Base-by-base conservation (phyloP, 64 coral and sea anemone genomes). In the Dendronephthya gigantea region DNA sequence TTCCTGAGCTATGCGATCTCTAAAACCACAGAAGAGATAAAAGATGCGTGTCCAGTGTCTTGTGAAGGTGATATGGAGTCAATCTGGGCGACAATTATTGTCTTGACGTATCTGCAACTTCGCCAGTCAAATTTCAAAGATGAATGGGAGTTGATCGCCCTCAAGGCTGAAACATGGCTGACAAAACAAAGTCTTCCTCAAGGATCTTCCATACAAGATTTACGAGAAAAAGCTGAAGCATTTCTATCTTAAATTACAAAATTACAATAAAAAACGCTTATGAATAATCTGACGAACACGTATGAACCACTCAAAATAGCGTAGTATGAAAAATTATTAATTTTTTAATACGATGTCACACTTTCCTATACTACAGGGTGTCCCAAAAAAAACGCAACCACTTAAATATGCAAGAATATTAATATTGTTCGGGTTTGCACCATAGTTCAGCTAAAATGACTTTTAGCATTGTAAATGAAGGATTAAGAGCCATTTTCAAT, bases 131-230 rank as follows among this genome's bases (percentile, higher is more conserved):
- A 86, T 66, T 50, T 9, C 2, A 87, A 83, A 83, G 79, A 86
- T 58, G 90, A 91, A 30, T 91, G 90, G 90, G 90, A 91, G 40
- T 75, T 91, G 50, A 36, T 91, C 59, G 90, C 90, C 22, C 51
- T 59, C 9, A 91, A 91, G 52, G 85, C 69, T 15, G 59, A 91
- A 49, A 35, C 40, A 14, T 91, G 90, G 90, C 39, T 91, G 29
- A 83, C 51, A n/a, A 82, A 48, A 25, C 52, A 83, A 83, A 81
- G 81, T 48, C 85, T 84, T 58, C 52, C 85, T 7, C 13, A 35
- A 39, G 72, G 32, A 79, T 79, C 9, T 15, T 79, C 72, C 72
- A 79, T 79, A 4, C 32, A 79, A 19, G 72, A 10, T 33, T 39
- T 79, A 35, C 25, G 32, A 17, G 32, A 79, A 36, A 79, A 39